Percentiles rank a stretch among this genome's conserved stretches.
These are phyloP conservation scores for Leucopsar rothschildi DNA, from an alignment of 2,113 vertebrate genomes.

Conservation along the genomic window DNA sequence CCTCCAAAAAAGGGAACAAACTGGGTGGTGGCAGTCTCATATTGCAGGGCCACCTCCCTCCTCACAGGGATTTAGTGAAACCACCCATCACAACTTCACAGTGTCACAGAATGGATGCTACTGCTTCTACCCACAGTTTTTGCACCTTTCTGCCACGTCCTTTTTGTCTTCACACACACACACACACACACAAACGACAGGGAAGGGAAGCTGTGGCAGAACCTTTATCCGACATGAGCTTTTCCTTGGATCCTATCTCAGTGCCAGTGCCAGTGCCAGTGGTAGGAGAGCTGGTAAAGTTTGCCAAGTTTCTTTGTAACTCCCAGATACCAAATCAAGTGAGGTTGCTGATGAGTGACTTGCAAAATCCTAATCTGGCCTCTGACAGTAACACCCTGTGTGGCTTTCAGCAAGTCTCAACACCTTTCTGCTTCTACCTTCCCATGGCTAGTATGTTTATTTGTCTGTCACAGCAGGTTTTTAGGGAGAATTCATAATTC, in stretches of 20 bases:
- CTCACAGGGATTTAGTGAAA: not conserved
- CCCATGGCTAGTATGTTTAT: not conserved
- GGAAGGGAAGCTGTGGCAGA: not conserved
- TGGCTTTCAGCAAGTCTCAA: conserved; percentile 22
- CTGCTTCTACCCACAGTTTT: not conserved
- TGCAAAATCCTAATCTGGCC: conserved; percentile 11
- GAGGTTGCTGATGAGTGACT: not conserved
- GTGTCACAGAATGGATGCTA: not conserved
- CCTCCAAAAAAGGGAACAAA: not conserved
- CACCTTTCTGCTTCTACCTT: not conserved
- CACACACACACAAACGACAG: fast-evolving
- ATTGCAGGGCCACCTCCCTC: not conserved
- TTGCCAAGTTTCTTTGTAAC: conserved; percentile 23
- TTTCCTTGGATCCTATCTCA: not conserved
- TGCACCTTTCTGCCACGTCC: not conserved
- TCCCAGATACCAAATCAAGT: not conserved
- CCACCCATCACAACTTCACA: not conserved
- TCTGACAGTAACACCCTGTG: not conserved
- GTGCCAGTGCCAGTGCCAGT: no score
- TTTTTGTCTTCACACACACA: not conserved
- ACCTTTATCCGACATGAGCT: fast-evolving
- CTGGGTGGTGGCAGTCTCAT: not conserved
- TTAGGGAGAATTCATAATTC: not conserved
- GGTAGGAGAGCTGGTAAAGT: not conserved
- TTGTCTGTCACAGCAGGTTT: not conserved